Percentiles rank a stretch among this genome's conserved stretches.
phyloP scores from a whole-genome alignment of 2,113 vertebrate genomes.

The Rhea pennata region DNA sequence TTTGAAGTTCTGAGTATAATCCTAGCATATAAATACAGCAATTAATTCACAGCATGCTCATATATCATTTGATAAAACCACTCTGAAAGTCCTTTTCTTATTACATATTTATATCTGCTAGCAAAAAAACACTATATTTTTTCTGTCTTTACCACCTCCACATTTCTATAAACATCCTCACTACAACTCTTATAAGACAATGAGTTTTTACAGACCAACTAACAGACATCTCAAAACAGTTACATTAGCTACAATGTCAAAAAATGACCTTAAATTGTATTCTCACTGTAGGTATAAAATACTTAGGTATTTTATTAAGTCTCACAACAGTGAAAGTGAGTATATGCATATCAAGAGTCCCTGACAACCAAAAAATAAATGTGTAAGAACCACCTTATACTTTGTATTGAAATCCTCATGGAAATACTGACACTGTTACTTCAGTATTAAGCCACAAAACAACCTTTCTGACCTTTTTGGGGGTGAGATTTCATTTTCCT shows the following conservation, averaged over 20 bases:
- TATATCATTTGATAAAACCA: neutral
- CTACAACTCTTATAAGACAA: neutral
- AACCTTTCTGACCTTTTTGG: neutral
- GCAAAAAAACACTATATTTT: neutral
- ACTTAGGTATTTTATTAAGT: neutral
- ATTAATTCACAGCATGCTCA: neutral
- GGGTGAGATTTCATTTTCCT: neutral
- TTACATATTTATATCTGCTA: neutral
- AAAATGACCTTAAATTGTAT: neutral
- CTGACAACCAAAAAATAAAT: neutral
- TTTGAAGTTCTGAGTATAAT: neutral
- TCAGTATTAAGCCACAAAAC: neutral
- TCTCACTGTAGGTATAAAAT: neutral
- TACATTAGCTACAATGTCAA: conserved; percentile 9
- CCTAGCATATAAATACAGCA: neutral
- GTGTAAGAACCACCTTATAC: neutral
- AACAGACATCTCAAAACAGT: conserved; percentile 3
- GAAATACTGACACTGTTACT: neutral
- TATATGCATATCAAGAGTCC: neutral
- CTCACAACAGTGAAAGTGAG: neutral
- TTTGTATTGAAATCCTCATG: neutral
- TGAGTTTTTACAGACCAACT: conserved; percentile 10
- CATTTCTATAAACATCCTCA: neutral
- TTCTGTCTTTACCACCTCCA: neutral
- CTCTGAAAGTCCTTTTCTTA: neutral